phyloP scores from a whole-genome alignment of 2,113 vertebrate species.

The Trogon melanurus region DNA sequence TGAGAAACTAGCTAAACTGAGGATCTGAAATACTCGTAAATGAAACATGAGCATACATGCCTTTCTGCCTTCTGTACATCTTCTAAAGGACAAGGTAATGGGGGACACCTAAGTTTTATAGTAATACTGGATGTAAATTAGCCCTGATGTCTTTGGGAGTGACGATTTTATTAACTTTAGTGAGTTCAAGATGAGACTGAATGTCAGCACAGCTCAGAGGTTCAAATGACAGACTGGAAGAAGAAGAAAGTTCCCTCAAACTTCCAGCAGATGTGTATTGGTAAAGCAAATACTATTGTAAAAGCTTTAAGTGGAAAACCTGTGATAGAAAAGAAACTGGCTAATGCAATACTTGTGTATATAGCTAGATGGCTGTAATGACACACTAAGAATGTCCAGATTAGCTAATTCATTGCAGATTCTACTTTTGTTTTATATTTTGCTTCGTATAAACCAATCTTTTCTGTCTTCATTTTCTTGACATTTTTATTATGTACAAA shows the following conservation, averaged over 20 bases:
- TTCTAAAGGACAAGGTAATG: background rate
- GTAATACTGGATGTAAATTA: background rate
- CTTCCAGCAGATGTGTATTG: background rate
- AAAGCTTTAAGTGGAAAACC: background rate
- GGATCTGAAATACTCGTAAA: background rate
- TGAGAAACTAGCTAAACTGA: background rate
- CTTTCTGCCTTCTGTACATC: background rate
- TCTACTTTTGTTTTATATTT: background rate
- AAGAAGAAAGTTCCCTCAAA: background rate
- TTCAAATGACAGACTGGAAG: background rate
- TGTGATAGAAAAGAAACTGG: background rate
- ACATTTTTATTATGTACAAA: slow-evolving; percentile 32
- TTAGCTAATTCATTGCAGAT: background rate
- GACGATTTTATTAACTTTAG: background rate
- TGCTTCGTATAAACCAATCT: background rate
- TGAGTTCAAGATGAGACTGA: background rate
- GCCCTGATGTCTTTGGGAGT: background rate
- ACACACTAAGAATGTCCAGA: background rate
- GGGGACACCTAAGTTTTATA: background rate
- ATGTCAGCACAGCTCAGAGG: background rate
- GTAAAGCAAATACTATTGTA: background rate
- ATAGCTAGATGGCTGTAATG: slow-evolving; percentile 65
- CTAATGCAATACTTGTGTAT: background rate
- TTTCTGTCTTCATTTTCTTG: slow-evolving; percentile 17
- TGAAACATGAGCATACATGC: background rate